Evolutionary conservation across 2,888 invertebrate species (phyloP).

Genomic region (Lasioglossum pauxillum): DNA sequence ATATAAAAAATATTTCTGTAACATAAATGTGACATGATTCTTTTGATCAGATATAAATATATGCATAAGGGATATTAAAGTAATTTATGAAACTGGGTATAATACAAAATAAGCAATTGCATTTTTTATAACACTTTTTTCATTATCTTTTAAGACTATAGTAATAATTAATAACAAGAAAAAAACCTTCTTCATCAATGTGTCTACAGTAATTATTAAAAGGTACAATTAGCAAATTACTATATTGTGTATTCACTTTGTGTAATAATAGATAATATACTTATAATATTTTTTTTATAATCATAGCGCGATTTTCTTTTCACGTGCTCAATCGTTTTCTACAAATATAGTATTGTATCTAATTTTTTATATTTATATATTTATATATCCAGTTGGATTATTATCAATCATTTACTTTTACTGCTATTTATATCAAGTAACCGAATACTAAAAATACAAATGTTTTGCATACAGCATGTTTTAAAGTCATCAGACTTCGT

Average conservation of each 20-base stretch:
- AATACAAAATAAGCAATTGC: constrained; percentile 77
- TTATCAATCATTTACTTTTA: constrained; percentile 81
- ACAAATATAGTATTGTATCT: constrained; percentile 83
- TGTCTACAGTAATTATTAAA: constrained; percentile 84
- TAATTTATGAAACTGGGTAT: constrained; percentile 66
- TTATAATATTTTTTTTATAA: constrained; percentile 81
- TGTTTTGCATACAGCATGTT: constrained; percentile 76
- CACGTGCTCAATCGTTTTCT: constrained; percentile 81
- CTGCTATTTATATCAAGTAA: constrained; percentile 81
- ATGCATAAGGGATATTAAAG: constrained; percentile 38
- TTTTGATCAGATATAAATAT: constrained; percentile 41
- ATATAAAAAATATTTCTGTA: constrained; percentile 35
- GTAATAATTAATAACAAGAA: constrained; percentile 84
- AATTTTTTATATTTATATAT: constrained; percentile 77
- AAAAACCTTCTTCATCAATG: constrained; percentile 82
- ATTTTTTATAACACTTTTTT: constrained; percentile 83
- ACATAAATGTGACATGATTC: constrained; percentile 38
- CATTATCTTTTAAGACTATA: constrained; percentile 83
- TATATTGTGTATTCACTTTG: constrained; percentile 84
- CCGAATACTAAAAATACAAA: constrained; percentile 84
- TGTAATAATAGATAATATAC: constrained; percentile 84
- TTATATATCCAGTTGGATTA: constrained; percentile 81
- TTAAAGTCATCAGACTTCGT: constrained; percentile 71
- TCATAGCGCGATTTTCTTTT: constrained; percentile 81
- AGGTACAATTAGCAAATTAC: constrained; percentile 84